Conservation (phyloP, 1,140 invertebrate species). For the Periplaneta americana region DNA sequence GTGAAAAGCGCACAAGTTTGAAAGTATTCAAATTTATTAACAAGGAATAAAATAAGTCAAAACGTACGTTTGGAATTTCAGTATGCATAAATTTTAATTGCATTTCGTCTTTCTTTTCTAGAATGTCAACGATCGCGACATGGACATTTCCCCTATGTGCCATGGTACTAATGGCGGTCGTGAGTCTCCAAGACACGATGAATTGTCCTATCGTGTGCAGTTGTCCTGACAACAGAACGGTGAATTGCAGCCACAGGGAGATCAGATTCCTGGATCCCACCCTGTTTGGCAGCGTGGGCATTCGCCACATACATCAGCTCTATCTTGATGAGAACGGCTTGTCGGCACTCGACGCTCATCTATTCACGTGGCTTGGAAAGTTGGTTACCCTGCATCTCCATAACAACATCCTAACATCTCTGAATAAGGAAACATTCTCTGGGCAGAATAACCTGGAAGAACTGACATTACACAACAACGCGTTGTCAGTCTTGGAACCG, state of each 20-base stretch:
- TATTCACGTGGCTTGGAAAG: not conserved
- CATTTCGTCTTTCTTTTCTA: not conserved
- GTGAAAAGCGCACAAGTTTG: too few relatives aligned
- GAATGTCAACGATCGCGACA: not conserved
- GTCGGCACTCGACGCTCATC: not conserved
- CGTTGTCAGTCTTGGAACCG: not conserved
- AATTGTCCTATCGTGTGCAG: not conserved
- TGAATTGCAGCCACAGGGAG: not conserved
- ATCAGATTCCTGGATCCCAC: not conserved
- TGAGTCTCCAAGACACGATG: not conserved
- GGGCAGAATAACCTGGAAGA: not conserved
- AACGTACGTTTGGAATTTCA: too few relatives aligned
- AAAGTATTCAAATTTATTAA: too few relatives aligned
- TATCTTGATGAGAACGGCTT: not conserved
- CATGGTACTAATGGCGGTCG: not conserved
- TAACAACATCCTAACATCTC: not conserved
- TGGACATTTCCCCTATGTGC: not conserved
- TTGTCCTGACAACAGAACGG: not conserved
- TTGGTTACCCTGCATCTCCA: not conserved
- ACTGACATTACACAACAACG: not conserved
- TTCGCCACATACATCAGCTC: not conserved
- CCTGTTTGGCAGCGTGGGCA: not conserved
- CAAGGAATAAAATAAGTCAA: too few relatives aligned
- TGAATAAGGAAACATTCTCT: not conserved
- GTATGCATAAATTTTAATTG: too few relatives aligned